Evolutionary conservation across 2,888 invertebrate species (phyloP), one percentile per base, ranked within the genome.

Genomic region (Agrochola lota): DNA sequence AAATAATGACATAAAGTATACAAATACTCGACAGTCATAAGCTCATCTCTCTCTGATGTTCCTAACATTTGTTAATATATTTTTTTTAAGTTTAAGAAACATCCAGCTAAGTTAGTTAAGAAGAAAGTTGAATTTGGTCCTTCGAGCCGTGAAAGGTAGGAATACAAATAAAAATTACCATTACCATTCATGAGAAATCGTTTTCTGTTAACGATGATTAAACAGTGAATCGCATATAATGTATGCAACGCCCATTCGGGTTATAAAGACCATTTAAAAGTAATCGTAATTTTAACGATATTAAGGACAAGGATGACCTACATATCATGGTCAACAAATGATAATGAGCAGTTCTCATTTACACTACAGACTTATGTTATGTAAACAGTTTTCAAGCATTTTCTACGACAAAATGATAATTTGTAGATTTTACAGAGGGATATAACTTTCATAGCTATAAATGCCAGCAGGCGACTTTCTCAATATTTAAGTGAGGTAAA

Each of bases 221-320:
- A 40, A 20, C 20, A 35, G 40, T 8, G 0, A 74, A 46, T 30
- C 20, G 11, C 7, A 20, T 35, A 26, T n/a, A n/a, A n/a, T 12
- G 1, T 63, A 62, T 35, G 3, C 40, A 7, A 6, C 7, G 40
- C 40, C 23, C 23, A 52, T 62, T 76, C 2, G 46, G 20, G 30
- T 40, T n/a, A 60, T 12, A 23, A 59, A n/a, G 12, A 66, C 35
- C 9, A 55, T 77, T 70, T 46, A 69, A 66, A 57, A 64, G n/a
- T 35, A 49, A 60, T 59, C 52, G 26, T 55, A n/a, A 60, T 15
- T 49, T 67, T 40, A 67, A 82, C n/a, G 0, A 52, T 55, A 74
- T 81, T 80, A 57, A 74, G 74, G 30, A 74, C 68, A 74, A 84
- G 74, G 71, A 49, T 55, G 63, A 15, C 35, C 67, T 71, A 57